These are phyloP conservation scores for Sebastes matsubarae DNA, from an alignment of 2,797 vertebrate species.

Conservation along the genomic window DNA sequence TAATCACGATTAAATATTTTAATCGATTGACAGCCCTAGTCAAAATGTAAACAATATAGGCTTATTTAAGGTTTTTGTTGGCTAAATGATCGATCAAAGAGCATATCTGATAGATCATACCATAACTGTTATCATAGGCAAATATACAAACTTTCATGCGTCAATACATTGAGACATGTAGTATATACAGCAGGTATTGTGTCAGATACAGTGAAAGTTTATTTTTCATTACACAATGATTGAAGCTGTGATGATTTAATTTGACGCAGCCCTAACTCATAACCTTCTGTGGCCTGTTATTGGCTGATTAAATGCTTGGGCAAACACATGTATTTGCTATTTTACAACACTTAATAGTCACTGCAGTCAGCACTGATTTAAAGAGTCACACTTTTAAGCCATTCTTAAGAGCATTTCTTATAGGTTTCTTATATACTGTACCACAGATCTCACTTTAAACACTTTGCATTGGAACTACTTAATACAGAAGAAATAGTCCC, in stretches of 20 bases:
- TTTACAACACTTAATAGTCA: not conserved
- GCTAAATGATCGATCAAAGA: too few relatives aligned
- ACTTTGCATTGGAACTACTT: too few relatives aligned
- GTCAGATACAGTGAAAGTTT: not conserved
- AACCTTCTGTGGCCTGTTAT: not conserved
- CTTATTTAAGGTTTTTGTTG: too few relatives aligned
- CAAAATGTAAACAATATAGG: too few relatives aligned
- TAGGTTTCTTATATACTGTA: too few relatives aligned
- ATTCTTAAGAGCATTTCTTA: too few relatives aligned
- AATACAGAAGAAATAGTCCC: too few relatives aligned
- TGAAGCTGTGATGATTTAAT: not conserved
- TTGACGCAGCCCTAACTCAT: not conserved
- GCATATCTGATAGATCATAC: rapidly evolving
- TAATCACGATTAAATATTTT: too few relatives aligned
- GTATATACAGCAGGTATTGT: too few relatives aligned
- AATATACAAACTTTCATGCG: rapidly evolving
- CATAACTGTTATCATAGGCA: rapidly evolving
- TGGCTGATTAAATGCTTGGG: not conserved
- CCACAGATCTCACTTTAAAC: not conserved
- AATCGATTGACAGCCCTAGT: too few relatives aligned
- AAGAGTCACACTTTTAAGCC: not conserved
- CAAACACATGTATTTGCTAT: not conserved
- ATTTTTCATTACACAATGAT: not conserved
- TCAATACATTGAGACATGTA: too few relatives aligned
- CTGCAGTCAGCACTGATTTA: not conserved